These are phyloP conservation scores for Acanthosepion esculentum DNA, from an alignment of 2,888 invertebrate species.

Conservation along the genomic window DNA sequence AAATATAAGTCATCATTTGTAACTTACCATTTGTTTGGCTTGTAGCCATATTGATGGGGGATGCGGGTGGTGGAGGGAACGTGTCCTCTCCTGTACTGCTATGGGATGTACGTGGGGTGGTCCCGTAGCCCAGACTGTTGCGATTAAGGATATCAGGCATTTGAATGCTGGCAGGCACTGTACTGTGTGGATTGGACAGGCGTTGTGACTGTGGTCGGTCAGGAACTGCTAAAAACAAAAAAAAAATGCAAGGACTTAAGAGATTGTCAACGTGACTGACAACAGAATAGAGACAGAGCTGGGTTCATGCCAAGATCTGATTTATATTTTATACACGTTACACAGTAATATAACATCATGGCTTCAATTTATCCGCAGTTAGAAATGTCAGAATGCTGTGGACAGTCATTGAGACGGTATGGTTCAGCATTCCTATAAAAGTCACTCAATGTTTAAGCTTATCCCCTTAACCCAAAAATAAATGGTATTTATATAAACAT, in stretches of 20 bases:
- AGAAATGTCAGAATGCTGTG: too few relatives aligned
- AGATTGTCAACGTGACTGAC: too few relatives aligned
- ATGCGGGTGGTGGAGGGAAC: background rate
- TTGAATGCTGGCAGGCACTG: constrained; percentile 38
- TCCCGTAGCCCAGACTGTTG: constrained; percentile 42
- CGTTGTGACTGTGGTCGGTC: background rate
- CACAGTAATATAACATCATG: too few relatives aligned
- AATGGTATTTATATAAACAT: too few relatives aligned
- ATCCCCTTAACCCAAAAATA: too few relatives aligned
- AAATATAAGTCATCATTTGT: background rate
- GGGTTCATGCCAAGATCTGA: too few relatives aligned
- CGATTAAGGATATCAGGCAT: constrained; percentile 37
- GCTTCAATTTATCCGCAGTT: too few relatives aligned
- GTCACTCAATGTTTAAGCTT: too few relatives aligned
- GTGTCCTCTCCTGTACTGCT: constrained; percentile 34
- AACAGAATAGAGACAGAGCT: too few relatives aligned
- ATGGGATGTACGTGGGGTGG: background rate
- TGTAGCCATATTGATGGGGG: background rate
- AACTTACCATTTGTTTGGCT: constrained; percentile 34
- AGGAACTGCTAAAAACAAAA: background rate
- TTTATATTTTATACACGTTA: too few relatives aligned
- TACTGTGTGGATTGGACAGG: background rate
- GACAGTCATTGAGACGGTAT: too few relatives aligned
- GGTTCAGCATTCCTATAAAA: too few relatives aligned
- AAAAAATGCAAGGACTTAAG: background rate